These are phyloP conservation scores for Resseliella maxima DNA, from an alignment of 2,888 invertebrate species.

Conservation along the genomic window DNA sequence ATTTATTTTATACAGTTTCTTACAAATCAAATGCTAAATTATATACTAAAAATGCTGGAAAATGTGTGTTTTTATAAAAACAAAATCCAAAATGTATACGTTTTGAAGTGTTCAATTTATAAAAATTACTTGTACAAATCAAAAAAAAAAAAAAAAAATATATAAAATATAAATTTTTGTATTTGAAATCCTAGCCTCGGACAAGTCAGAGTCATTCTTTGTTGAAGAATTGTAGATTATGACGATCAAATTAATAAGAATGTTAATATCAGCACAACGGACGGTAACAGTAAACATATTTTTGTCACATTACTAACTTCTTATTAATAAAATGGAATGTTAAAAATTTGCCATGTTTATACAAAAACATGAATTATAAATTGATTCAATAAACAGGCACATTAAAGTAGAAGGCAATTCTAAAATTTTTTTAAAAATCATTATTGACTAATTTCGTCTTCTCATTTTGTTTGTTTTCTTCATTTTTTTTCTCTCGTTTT, in stretches of 20 bases:
- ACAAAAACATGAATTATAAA: neutral
- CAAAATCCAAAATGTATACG: neutral
- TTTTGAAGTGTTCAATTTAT: neutral
- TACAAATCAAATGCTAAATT: neutral
- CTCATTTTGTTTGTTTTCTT: neutral
- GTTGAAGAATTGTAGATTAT: neutral
- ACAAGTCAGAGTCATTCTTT: neutral
- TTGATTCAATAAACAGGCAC: neutral
- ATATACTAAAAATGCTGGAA: neutral
- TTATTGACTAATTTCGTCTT: neutral
- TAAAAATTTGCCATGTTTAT: neutral
- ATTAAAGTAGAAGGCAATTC: neutral
- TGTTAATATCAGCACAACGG: slow-evolving; percentile 4
- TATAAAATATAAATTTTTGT: no score
- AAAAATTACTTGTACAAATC: neutral
- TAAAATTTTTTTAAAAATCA: neutral
- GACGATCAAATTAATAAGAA: neutral
- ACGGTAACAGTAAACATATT: neutral
- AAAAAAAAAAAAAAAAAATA: neutral
- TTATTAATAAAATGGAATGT: neutral
- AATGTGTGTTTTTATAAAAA: neutral
- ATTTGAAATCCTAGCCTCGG: neutral
- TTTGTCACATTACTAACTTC: neutral
- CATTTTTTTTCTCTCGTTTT: neutral
- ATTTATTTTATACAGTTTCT: slow-evolving; percentile 27